Evolutionary conservation across 2,113 vertebrate species (phyloP), one percentile per base, ranked within the genome.

Genomic region (Glaucomys volans): DNA sequence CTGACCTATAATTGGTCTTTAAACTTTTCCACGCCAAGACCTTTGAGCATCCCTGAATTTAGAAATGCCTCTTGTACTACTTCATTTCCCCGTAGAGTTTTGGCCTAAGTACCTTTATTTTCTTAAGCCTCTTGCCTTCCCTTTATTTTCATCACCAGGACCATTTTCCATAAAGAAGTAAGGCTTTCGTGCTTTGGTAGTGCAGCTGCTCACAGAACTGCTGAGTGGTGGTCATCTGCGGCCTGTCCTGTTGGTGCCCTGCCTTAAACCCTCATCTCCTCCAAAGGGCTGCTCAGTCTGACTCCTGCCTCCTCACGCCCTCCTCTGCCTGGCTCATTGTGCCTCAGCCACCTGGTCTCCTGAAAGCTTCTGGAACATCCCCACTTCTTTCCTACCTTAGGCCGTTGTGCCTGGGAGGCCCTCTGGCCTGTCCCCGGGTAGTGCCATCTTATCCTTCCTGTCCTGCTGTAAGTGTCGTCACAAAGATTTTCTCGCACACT

Each of bases 351-450:
- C 32, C 12, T 8, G 11, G 69, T 91, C 79, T 47, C 47, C 64
- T 5, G 52, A n/a, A 22, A 22, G 62, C 52, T 35, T 57, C 67
- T 20, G 0, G 0, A 1, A 66, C n/a, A 2, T 28, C 17, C 22
- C 8, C 13, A 35, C 44, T 30, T 28, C 40, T 5, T 40, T 14
- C 59, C 59, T n/a, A 4, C 69, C 30, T 1, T 8, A 7, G 24
- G 85, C 57, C 62, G 57, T 40, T 54, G 13, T 42, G 1, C 52
- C 50, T 17, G 32, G 69, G 28, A 40, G 42, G 35, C 44, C 57
- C 24, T 75, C 35, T 83, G 64, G 32, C 16, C 44, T 26, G 4
- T 37, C 22, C 42, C 85, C 59, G 18, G 26, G 44, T 0, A 2
- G 14, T 44, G n/a, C 0, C 4, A 16, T 54, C 47, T 84, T 47